Conservation (phyloP, 2,888 invertebrate genomes). For the Carterocephalus palaemon region DNA sequence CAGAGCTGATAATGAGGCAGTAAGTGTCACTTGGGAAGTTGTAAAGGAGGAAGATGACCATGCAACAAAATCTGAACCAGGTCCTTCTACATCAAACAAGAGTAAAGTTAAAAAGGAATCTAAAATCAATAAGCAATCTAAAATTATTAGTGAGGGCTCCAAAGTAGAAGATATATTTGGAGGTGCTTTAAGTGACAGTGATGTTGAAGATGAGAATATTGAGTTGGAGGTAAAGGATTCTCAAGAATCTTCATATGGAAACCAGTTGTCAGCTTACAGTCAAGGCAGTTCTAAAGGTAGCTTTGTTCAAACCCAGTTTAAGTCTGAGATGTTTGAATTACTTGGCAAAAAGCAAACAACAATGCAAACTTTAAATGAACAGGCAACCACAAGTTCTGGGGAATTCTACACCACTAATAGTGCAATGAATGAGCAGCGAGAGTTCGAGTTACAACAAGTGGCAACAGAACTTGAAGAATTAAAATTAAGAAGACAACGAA, state of each 20-base stretch:
- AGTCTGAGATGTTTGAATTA: constrained; percentile 41
- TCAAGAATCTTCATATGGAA: constrained; percentile 83
- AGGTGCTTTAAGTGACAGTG: constrained; percentile 90
- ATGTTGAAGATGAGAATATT: constrained; percentile 83
- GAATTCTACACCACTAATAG: too few species aligned
- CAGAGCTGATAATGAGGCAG: constrained; percentile 92
- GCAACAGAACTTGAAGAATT: constrained; percentile 84
- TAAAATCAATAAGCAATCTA: constrained; percentile 33
- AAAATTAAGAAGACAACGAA: constrained; percentile 83
- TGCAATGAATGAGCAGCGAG: constrained; percentile 43
- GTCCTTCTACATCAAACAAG: constrained; percentile 34
- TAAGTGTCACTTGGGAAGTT: constrained; percentile 89
- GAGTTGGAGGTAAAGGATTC: constrained; percentile 85
- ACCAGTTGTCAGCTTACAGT: constrained; percentile 79
- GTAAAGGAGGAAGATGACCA: constrained; percentile 87
- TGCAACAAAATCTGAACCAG: constrained; percentile 41
- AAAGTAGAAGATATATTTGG: constrained; percentile 87
- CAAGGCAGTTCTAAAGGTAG: constrained; percentile 32
- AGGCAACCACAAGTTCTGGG: constrained; percentile 15
- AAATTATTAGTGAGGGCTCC: constrained; percentile 33
- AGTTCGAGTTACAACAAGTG: constrained; percentile 81
- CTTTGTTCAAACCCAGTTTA: constrained; percentile 40
- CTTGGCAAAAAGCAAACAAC: constrained; percentile 26
- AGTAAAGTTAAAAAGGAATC: constrained; percentile 26
- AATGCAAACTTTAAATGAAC: constrained; percentile 8